Conservation (phyloP, 2,888 invertebrate genomes). For the Lepidonotus clava region DNA sequence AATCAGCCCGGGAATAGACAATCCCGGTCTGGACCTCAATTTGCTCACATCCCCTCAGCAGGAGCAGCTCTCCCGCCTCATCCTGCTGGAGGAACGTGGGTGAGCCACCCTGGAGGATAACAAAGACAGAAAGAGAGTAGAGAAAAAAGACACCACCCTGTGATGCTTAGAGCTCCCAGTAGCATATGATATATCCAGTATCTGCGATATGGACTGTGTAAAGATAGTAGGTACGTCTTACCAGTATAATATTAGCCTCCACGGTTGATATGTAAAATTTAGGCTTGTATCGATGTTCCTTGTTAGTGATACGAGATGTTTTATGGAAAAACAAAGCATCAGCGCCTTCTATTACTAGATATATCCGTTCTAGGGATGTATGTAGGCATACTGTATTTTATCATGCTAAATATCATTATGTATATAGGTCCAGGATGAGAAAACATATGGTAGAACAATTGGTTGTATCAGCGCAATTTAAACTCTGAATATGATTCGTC, state of each 20-base stretch:
- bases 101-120: neutral
- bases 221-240: neutral
- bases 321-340: neutral
- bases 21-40: neutral
- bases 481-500: neutral
- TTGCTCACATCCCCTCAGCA: neutral
- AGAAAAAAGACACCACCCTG: neutral
- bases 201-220: slow-evolving; percentile 48
- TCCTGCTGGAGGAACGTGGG: neutral
- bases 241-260: neutral
- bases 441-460: neutral
- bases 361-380: slow-evolving; percentile 37
- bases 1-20: neutral
- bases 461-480: neutral
- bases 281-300: neutral
- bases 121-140: neutral
- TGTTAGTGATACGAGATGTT: neutral
- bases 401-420: neutral
- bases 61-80: neutral
- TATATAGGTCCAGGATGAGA: neutral
- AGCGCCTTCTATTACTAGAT: slow-evolving; percentile 32
- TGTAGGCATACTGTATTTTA: slow-evolving; percentile 15
- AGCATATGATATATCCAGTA: neutral
- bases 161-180: slow-evolving; percentile 24
- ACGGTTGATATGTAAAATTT: neutral